phyloP scores from a whole-genome alignment of 53 echinoderm and acorn worm genomes.

The Antedon mediterranea region DNA sequence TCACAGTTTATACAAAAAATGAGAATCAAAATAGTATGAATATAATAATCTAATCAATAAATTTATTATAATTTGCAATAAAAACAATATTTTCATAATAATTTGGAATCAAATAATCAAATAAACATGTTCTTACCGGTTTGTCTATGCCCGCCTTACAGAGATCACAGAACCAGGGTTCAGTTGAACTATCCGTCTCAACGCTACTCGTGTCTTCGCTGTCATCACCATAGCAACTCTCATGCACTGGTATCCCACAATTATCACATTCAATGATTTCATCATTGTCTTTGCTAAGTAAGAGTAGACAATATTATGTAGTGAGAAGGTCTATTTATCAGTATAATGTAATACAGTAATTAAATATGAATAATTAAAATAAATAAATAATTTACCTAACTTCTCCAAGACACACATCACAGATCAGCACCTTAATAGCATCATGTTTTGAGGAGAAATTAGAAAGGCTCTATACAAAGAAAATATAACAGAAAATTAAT shows the following conservation, averaged over 20 bases:
- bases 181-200: constrained; percentile 88
- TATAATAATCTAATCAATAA: too few species aligned
- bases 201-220: constrained; percentile 68
- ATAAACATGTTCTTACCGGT: constrained; percentile 37
- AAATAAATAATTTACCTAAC: constrained; percentile 33
- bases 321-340: too few species aligned
- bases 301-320: not conserved
- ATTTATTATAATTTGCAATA: too few species aligned
- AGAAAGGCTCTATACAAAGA: not conserved
- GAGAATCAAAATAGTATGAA: too few species aligned
- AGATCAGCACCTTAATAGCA: constrained; percentile 71
- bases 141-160: constrained; percentile 70
- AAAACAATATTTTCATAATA: too few species aligned
- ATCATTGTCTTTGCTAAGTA: constrained; percentile 73
- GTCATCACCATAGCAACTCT: constrained; percentile 95
- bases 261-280: constrained; percentile 95
- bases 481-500: not conserved
- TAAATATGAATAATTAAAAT: too few species aligned
- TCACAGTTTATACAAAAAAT: too few species aligned
- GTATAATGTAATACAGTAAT: too few species aligned
- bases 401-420: constrained; percentile 95
- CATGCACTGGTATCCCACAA: constrained; percentile 90
- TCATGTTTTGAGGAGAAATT: constrained; percentile 35
- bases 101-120: not conserved
- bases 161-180: constrained; percentile 98